phyloP scores from a whole-genome alignment of 2,888 invertebrate species.

The Agrilus mali region DNA sequence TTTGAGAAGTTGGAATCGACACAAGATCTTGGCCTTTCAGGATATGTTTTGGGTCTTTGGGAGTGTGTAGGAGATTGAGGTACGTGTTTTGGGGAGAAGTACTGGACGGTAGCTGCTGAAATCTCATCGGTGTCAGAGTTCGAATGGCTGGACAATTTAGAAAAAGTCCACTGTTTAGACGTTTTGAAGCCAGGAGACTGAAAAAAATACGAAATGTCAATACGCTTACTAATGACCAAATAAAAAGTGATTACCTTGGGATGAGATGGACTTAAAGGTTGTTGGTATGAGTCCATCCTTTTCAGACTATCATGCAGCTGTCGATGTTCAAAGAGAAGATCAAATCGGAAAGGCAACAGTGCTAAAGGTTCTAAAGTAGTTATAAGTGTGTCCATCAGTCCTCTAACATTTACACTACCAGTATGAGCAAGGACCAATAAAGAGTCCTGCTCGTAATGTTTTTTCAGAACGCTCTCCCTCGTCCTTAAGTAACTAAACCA shows the following conservation, averaged over 20 bases:
- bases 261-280: constrained; percentile 29
- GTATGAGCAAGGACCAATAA: constrained; percentile 53
- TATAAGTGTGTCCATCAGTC: constrained; percentile 60
- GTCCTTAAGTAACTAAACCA: constrained; percentile 81
- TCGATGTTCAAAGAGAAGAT: constrained; percentile 66
- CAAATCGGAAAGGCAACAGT: constrained; percentile 67
- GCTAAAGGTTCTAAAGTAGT: constrained; percentile 68
- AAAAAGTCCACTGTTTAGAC: constrained; percentile 41
- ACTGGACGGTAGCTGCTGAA: constrained; percentile 37
- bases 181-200: constrained; percentile 16
- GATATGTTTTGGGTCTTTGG: constrained; percentile 35
- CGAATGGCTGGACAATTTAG: constrained; percentile 40
- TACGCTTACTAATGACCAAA: too few species aligned
- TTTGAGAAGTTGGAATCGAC: constrained; percentile 39
- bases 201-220: constrained; percentile 1
- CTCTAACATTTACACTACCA: constrained; percentile 45
- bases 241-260: constrained; percentile 18
- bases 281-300: constrained; percentile 41
- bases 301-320: constrained; percentile 65
- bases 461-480: constrained; percentile 66
- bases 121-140: constrained; percentile 36
- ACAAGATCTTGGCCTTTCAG: constrained; percentile 57
- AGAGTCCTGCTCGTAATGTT: constrained; percentile 67
- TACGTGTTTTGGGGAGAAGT: constrained; percentile 39
- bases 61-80: constrained; percentile 32